Evolutionary conservation across 2,888 invertebrate genomes (phyloP).

Genomic region (Pseudanteris insignis): DNA sequence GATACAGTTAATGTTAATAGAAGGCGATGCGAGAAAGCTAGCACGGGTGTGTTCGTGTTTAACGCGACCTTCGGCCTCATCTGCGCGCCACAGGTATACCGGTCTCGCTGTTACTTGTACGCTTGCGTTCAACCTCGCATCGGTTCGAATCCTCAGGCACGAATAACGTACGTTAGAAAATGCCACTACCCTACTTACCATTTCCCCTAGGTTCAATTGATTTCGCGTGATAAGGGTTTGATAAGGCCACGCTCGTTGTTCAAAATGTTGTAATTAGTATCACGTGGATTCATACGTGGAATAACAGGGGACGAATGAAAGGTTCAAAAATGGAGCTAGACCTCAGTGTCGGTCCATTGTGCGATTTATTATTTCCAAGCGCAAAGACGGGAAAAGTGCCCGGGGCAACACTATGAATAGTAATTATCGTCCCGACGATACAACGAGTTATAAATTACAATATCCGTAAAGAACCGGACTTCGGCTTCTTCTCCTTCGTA

Average conservation of each 20-base stretch:
- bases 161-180: conserved; percentile 49
- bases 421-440: conserved; percentile 56
- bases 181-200: conserved; percentile 60
- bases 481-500: conserved; percentile 19
- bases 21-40: conserved; percentile 44
- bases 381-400: conserved; percentile 32
- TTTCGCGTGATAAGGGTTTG: no score
- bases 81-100: conserved; percentile 47
- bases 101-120: conserved; percentile 55
- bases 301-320: no score
- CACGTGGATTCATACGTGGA: no score
- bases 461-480: conserved; percentile 46
- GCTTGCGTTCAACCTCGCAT: conserved; percentile 51
- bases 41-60: conserved; percentile 61
- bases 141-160: conserved; percentile 29
- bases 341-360: conserved; percentile 21
- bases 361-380: conserved; percentile 23
- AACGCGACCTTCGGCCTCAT: conserved; percentile 61
- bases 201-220: no score
- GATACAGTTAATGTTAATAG: conserved; percentile 45
- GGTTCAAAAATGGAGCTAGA: no score
- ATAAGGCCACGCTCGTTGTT: no score
- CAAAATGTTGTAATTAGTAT: no score
- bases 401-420: conserved; percentile 49
- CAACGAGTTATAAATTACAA: conserved; percentile 56